Evolutionary conservation across 2,888 invertebrate species (phyloP), one percentile per base, ranked within the genome.

Genomic region (Mimas tiliae): DNA sequence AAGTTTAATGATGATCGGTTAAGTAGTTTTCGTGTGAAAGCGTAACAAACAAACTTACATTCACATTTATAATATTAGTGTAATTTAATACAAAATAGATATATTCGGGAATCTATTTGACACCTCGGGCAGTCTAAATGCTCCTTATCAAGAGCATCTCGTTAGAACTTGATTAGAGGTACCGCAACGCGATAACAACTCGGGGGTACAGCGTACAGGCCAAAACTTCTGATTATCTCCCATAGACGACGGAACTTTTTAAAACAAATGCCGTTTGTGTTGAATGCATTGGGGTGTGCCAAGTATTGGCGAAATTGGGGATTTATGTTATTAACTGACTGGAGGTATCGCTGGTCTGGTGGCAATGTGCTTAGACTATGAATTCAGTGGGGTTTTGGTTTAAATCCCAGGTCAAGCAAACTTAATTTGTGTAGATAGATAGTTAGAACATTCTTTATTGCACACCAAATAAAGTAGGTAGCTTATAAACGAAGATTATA

Each of bases 91-190:
- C 11, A 27, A 21, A 64, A 14, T 53, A 45, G 11, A 52, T 9
- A 38, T 7, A 7, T 38, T 9, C 12, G 9, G 33, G n/a, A 14
- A 47, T 19, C 27, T 1, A 42, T 27, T 63, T 9, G 62, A 11
- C 16, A 34, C 45, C 9, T 6, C 27, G 58, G 27, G 16, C 70
- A 73, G 69, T 81, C 76, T 79, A 68, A 66, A 75, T 27, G 65
- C 72, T 63, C 69, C 77, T 62, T 75, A 68, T 66, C 64, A 53
- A 70, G 74, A 78, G 77, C 77, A 80, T 78, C 83, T 88, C 84
- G 84, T 89, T 87, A 86, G 81, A 84, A 84, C 76, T 85, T 87
- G 86, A 88, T 88, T 87, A 86, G 82, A 82, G 79, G 76, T 76
- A 71, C 82, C 83, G 82, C 85, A 86, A 81, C 82, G 79, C 79